Conservation (phyloP, 92 coral and sea anemone species). For the Bergia sp. region DNA sequence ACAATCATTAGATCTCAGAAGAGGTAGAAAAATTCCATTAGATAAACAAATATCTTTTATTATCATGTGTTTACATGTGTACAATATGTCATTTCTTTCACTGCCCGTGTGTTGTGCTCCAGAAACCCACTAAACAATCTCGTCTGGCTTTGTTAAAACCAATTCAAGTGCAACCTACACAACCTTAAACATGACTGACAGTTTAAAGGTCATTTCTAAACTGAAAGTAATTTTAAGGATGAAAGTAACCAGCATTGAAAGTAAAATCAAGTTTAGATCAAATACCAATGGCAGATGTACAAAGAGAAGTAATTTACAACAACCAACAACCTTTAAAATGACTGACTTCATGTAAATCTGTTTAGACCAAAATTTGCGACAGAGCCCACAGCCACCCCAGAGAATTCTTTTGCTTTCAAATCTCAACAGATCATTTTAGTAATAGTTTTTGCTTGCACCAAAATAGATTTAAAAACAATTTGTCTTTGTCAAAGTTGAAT, state of each 20-base stretch:
- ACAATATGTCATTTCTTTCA: background rate
- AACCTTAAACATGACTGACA: background rate
- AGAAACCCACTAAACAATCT: background rate
- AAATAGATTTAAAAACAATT: constrained; percentile 1
- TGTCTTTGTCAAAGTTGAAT: background rate
- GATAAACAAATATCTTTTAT: constrained; percentile 10
- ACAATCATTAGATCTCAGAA: background rate
- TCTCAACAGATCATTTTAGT: background rate
- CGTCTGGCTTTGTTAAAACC: background rate
- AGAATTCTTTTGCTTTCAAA: constrained; percentile 13
- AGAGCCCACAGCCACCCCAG: background rate
- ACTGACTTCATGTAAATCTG: constrained; percentile 1
- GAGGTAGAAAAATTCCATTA: constrained; percentile 13
- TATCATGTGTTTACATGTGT: background rate
- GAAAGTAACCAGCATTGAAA: no score
- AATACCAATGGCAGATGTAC: constrained; percentile 21
- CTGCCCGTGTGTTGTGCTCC: background rate
- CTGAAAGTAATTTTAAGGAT: background rate
- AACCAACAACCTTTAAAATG: background rate
- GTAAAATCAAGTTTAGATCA: constrained; percentile 24
- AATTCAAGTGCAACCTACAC: background rate
- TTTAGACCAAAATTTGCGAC: constrained; percentile 18
- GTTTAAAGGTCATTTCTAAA: background rate
- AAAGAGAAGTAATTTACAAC: background rate
- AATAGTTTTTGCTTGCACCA: background rate